Percentiles rank a stretch among this genome's conserved stretches.
Conservation (phyloP, 2,113 vertebrate species). For the Psilopsiagon aymara region DNA sequence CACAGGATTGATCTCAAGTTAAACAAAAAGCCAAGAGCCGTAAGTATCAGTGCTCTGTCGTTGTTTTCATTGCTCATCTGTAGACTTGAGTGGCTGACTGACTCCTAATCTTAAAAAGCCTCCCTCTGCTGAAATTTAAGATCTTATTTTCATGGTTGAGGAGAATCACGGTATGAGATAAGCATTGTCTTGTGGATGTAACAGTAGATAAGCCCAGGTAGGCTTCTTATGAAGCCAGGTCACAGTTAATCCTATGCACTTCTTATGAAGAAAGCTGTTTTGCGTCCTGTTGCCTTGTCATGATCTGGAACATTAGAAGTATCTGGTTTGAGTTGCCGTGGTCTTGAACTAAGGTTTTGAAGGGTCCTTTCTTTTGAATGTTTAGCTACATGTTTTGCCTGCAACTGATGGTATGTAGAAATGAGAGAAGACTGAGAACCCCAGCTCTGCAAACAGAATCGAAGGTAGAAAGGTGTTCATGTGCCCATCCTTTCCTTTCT, state of each 20-base stretch:
- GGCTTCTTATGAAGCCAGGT: neutral
- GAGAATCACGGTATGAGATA: neutral
- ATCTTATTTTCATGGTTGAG: neutral
- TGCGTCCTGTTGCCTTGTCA: neutral
- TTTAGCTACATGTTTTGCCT: neutral
- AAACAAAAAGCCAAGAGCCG: constrained; percentile 98
- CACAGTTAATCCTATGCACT: neutral
- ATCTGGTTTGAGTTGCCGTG: neutral
- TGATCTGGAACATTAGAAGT: neutral
- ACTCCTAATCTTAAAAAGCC: neutral
- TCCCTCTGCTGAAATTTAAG: neutral
- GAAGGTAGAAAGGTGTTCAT: neutral
- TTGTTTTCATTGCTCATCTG: constrained; percentile 29
- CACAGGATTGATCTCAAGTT: constrained; percentile 98
- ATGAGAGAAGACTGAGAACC: neutral
- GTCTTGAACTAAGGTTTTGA: neutral
- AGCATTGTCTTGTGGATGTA: neutral
- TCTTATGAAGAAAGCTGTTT: neutral
- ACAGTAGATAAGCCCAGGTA: neutral
- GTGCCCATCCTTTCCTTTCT: constrained; percentile 7
- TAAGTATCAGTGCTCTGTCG: constrained; percentile 82
- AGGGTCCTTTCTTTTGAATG: neutral
- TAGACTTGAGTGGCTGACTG: constrained; percentile 6
- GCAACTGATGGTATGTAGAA: neutral
- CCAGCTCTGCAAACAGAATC: neutral